Percentiles rank a stretch among this genome's conserved stretches.
Evolutionary conservation across 2,888 invertebrate species (phyloP).

Genomic region (Atrina japonica): DNA sequence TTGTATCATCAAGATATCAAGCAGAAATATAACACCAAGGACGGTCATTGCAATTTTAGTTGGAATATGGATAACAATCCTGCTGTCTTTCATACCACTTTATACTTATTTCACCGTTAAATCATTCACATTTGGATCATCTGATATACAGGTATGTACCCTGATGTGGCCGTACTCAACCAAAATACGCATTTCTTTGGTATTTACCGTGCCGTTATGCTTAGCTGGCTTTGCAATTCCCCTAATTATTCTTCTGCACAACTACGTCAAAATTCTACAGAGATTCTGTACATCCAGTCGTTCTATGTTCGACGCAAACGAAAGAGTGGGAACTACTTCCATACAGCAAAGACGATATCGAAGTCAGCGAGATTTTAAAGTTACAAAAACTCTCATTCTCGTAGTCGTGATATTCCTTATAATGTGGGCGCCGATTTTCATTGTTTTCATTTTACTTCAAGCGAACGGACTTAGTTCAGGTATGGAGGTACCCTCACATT

Average conservation of each 20-base stretch:
- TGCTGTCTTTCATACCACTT: slow-evolving; percentile 55
- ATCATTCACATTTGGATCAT: slow-evolving; percentile 43
- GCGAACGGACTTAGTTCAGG: slow-evolving; percentile 50
- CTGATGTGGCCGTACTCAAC: slow-evolving; percentile 61
- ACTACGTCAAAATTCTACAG: slow-evolving; percentile 61
- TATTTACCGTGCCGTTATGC: slow-evolving; percentile 49
- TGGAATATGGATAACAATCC: slow-evolving; percentile 55
- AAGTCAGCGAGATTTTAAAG: slow-evolving; percentile 50
- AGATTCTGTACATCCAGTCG: slow-evolving; percentile 51
- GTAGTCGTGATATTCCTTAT: slow-evolving; percentile 63
- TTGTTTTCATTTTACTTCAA: slow-evolving; percentile 58
- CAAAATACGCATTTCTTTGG: slow-evolving; percentile 41
- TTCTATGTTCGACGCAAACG: slow-evolving; percentile 32
- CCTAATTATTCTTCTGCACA: slow-evolving; percentile 51
- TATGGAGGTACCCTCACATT: slow-evolving; percentile 56
- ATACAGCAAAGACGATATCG: slow-evolving; percentile 19
- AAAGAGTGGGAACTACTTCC: slow-evolving; percentile 1
- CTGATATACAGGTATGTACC: slow-evolving; percentile 60
- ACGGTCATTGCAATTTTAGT: slow-evolving; percentile 49
- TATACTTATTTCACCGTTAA: slow-evolving; percentile 60
- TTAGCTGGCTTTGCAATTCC: slow-evolving; percentile 58
- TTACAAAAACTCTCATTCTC: slow-evolving; percentile 63
- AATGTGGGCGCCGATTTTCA: slow-evolving; percentile 69
- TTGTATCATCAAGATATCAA: slow-evolving; percentile 53
- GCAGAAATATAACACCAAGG: slow-evolving; percentile 46